These are phyloP conservation scores for Cantharis flavilabris DNA, from an alignment of 2,888 invertebrate species.

Conservation along the genomic window DNA sequence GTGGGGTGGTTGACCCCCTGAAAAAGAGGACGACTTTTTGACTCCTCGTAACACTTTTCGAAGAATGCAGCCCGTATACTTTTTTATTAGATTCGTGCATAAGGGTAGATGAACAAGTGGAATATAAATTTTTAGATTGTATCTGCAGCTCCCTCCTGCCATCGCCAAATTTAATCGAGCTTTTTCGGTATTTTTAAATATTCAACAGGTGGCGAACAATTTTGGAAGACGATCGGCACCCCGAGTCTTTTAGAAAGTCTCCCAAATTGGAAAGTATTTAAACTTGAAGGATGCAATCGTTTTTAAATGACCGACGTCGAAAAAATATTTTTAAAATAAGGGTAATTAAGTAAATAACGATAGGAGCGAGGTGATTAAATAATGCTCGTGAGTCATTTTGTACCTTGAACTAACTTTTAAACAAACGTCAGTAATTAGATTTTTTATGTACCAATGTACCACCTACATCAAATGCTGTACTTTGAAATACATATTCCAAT, in stretches of 20 bases:
- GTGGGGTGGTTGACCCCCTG: slow-evolving; percentile 63
- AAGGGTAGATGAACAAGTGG: slow-evolving; percentile 37
- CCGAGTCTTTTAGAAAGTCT: slow-evolving; percentile 10
- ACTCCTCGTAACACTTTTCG: slow-evolving; percentile 53
- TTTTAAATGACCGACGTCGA: background rate
- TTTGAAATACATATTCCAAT: background rate
- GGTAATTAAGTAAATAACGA: slow-evolving; percentile 24
- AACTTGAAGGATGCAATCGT: background rate
- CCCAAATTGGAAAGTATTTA: slow-evolving; percentile 14
- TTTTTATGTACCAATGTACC: background rate
- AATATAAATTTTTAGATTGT: slow-evolving; percentile 6
- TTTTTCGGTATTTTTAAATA: slow-evolving; percentile 23
- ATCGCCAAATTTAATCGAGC: slow-evolving; percentile 5
- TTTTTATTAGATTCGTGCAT: slow-evolving; percentile 21
- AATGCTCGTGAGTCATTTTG: background rate
- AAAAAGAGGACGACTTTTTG: slow-evolving; percentile 55
- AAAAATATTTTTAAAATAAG: background rate
- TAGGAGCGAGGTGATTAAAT: slow-evolving; percentile 1
- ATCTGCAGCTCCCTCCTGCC: background rate
- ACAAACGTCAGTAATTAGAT: background rate
- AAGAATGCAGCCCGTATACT: slow-evolving; percentile 46
- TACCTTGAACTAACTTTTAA: background rate
- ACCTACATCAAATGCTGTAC: background rate
- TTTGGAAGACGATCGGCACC: slow-evolving; percentile 4
- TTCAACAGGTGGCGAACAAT: slow-evolving; percentile 25